Base-by-base conservation (phyloP, 2,113 vertebrate species). In the Stercorarius parasiticus region DNA sequence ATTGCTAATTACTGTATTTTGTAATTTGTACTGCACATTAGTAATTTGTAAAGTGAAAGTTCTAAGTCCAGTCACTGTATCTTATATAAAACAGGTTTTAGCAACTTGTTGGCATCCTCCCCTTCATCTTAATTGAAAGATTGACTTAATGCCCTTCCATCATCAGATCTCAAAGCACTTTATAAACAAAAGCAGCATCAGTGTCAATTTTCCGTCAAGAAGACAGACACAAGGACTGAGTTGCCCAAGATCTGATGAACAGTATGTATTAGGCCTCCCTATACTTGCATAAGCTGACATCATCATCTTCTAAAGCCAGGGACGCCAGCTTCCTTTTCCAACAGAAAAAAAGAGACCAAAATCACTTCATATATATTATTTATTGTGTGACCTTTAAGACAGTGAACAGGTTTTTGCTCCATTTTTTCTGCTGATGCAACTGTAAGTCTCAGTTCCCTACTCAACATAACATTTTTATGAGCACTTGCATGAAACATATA, bases 361-460 rank as follows among this genome's bases (percentile, higher is more conserved):
- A 61, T 56, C 5, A 77, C 20, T 52, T 45, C 11, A n/a, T n/a
- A 42, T 0, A 1, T 29, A 25, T 7, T 26, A 67, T 38, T 80
- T 81, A 65, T 10, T 19, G 11, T 2, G 32, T 1, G 4, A 38
- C 14, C 12, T 86, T 73, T 56, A 34, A 30, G 61, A 77, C 16
- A 59, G 12, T 0, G 9, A 3, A 3, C 18, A 36, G 8, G 2
- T 0, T 3, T 73, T 58, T 71, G 9, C n/a, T 47, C 21, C 5
- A 12, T 34, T 58, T 83, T 81, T 81, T 61, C 29, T 78, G 9
- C 6, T 66, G n/a, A 38, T 42, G 3, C 29, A 91, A 22, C 38
- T 62, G 1, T 16, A 74, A 84, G 22, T 43, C 27, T 55, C 72
- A 49, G 55, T 26, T 78, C 11, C 7, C 36, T 32, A 38, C 3